These are phyloP conservation scores for Hydrophis major DNA, from an alignment of 2,797 vertebrate species.

Conservation along the genomic window DNA sequence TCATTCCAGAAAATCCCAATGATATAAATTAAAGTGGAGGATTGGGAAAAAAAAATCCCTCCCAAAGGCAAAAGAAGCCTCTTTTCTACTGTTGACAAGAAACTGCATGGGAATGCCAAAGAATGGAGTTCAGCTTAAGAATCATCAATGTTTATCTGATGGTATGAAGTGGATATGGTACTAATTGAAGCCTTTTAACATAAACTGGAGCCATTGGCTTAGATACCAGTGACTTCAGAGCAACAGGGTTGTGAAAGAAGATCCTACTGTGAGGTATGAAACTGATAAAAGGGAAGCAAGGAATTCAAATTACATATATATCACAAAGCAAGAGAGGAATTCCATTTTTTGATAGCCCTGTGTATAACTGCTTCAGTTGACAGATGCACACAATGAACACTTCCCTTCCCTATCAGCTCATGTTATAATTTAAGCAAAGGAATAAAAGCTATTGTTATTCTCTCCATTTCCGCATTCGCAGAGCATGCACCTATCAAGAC, in stretches of 20 bases:
- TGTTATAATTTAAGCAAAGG: not conserved
- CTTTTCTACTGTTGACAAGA: not conserved
- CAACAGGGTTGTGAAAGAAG: not conserved
- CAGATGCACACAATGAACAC: not conserved
- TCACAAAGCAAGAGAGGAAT: not conserved
- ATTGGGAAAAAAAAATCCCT: not conserved
- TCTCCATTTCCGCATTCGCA: not conserved
- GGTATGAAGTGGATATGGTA: slow-evolving; percentile 29
- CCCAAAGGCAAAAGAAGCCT: not conserved
- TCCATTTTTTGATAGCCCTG: not conserved
- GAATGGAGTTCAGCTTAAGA: not conserved
- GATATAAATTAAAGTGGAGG: not conserved
- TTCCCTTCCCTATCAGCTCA: not conserved
- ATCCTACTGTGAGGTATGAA: not conserved
- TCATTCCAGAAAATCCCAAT: not conserved
- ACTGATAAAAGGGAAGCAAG: not conserved
- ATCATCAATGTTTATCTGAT: not conserved
- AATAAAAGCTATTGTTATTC: not conserved
- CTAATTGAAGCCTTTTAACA: not conserved
- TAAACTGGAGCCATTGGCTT: not conserved
- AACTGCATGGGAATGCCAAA: not conserved
- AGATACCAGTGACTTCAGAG: not conserved
- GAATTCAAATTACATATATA: not conserved
- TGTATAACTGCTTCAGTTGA: not conserved
- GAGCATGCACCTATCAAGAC: not conserved